Base-by-base conservation (phyloP, 2,888 invertebrate species). In the Netelia virgata region DNA sequence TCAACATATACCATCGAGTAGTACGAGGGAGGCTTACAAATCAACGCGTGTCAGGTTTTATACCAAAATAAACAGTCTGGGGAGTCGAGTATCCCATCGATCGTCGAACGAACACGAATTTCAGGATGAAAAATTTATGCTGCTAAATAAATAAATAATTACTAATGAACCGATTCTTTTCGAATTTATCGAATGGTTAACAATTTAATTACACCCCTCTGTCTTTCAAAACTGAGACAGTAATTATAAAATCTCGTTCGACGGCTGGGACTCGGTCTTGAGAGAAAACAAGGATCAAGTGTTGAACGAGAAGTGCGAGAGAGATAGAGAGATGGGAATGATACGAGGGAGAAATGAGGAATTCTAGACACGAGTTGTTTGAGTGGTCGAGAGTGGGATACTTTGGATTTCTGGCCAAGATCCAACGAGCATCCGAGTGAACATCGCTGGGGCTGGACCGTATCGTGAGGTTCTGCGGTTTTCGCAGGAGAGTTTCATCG, bases 331-430 rank as follows among this genome's bases (percentile, higher is more conserved):
- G 5, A 50, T 28, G 11, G 2, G n/a, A 2, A 47, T 3, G 10
- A 47, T 47, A 14, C 14, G 47, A 14, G 47, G 14, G 41, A n/a
- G 63, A 75, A 61, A 75, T 82, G 53, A 82, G 43, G 18, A 63
- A 82, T 20, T 69, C 69, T 6, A 36, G n/a, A 11, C 69, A 82
- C 61, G 61, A 61, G 28, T 57, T 53, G 74, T 36, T 59, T 14
- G 57, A 63, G 61, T 70, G 64, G 23, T 57, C 28, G 69, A 23
- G 50, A 64, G 57, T 18, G 43, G 20, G 23, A 69, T 53, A n/a
- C 57, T 69, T 53, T 20, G 68, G 64, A 20, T 43, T 73, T 75
- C 50, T 75, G 75, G 61, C 75, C 11, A 75, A 69, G 61, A 72
- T 50, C 59, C 69, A 75, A 18, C 6, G 47, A 59, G 43, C 11